Base-by-base conservation (phyloP, 2,888 invertebrate genomes). In the Cecidostiba fungosa region DNA sequence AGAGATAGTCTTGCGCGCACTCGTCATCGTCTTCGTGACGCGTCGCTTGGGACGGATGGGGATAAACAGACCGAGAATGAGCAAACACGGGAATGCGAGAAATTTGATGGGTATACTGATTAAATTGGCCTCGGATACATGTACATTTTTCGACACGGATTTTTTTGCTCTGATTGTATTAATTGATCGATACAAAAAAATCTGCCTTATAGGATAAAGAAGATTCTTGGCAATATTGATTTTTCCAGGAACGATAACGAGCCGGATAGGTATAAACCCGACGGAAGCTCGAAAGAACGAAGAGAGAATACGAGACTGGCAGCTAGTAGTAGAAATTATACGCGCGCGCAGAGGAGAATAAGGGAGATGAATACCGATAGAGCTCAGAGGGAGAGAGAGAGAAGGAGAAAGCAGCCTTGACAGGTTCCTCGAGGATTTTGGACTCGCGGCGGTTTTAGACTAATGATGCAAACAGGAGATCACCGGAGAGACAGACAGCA, bases 401-500 rank as follows among this genome's bases (percentile, higher is more conserved):
- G n/a, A n/a, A n/a, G n/a, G n/a, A n/a, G n/a, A n/a, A n/a, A 14
- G 72, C 70, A n/a, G 14, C 36, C 62, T 19, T 78, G 83, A 79
- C 74, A 70, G 84, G 66, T n/a, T 39, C 72, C 29, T 59, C 3
- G 81, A 69, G 85, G 76, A 85, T 85, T 85, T 82, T 77, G 85
- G 85, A 77, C 81, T 90, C 89, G 87, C 90, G 85, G 88, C 84
- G 92, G 90, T 90, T 91, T 91, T 89, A 89, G 90, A 91, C 92
- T 92, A 92, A 92, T 91, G 92, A 91, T 89, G 90, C 91, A 89
- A 92, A 90, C 77, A 77, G 70, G 72, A 32, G 76, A 76, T 23
- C 39, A 72, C 19, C 54, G 26, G 90, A 90, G 89, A 80, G 69
- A 54, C 43, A 69, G 84, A 26, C 59, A 66, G 66, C 26, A n/a